Evolutionary conservation across 2,888 invertebrate genomes (phyloP).

Genomic region (Osmoderma eremita): DNA sequence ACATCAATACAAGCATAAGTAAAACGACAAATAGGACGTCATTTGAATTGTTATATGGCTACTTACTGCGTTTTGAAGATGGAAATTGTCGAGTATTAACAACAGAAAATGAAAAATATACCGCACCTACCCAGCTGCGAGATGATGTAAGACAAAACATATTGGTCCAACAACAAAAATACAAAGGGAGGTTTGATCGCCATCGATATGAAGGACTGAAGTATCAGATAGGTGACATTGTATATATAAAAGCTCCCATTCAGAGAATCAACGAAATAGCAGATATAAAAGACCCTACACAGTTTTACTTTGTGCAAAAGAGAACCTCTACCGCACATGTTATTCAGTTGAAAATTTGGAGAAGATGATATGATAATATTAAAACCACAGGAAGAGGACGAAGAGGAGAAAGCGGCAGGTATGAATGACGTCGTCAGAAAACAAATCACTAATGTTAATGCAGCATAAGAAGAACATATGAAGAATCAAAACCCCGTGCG

Average conservation of each 20-base stretch:
- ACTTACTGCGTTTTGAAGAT: not conserved
- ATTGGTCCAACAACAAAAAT: not conserved
- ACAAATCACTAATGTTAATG: no score
- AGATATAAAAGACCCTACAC: constrained; percentile 24
- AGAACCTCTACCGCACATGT: constrained; percentile 1
- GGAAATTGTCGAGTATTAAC: not conserved
- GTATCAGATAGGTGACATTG: constrained; percentile 9
- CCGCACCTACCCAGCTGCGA: no score
- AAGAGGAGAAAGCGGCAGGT: no score
- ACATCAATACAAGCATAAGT: not conserved
- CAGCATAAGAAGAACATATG: no score
- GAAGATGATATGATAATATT: no score
- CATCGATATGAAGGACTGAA: not conserved
- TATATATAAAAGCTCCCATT: constrained; percentile 3
- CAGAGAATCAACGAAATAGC: constrained; percentile 16
- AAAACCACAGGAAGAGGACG: no score
- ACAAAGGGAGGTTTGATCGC: not conserved
- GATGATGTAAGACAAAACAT: not conserved
- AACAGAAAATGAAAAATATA: not conserved
- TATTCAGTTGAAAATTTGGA: not conserved
- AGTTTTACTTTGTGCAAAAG: not conserved
- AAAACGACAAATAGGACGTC: not conserved
- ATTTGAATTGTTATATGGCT: not conserved
- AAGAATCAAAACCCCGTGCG: no score
- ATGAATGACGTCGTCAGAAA: no score